Percentiles rank a stretch among this genome's conserved stretches.
Evolutionary conservation across 2,888 invertebrate genomes (phyloP).

Genomic region (Callinectes sapidus): DNA sequence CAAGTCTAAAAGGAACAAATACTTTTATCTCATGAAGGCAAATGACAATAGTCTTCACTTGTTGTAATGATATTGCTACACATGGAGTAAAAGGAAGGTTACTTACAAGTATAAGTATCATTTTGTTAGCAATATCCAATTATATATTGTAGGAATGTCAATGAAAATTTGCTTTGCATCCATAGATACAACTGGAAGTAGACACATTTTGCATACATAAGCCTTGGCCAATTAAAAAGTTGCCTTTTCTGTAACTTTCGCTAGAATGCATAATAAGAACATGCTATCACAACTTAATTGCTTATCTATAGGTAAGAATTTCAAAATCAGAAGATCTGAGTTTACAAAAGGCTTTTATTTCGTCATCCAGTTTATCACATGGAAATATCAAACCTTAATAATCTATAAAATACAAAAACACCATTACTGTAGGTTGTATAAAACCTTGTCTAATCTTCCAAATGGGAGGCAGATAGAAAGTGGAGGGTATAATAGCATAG

Average conservation of each 20-base stretch:
- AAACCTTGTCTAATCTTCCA: neutral
- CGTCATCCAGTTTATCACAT: neutral
- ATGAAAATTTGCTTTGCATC: neutral
- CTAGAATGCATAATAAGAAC: neutral
- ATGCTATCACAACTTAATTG: neutral
- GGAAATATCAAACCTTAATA: neutral
- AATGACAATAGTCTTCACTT: neutral
- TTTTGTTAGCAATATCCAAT: neutral
- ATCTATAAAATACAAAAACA: neutral
- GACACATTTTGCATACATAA: constrained; percentile 20
- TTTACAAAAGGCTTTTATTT: neutral
- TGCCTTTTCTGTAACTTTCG: neutral
- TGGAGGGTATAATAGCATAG: neutral
- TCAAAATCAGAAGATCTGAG: neutral
- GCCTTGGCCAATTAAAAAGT: neutral
- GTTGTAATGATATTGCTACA: neutral
- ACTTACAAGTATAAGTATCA: neutral
- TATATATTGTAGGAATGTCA: neutral
- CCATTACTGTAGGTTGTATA: constrained; percentile 18
- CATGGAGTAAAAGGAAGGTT: neutral
- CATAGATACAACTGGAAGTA: neutral
- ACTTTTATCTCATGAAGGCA: constrained; percentile 66
- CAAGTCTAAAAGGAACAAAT: constrained; percentile 72
- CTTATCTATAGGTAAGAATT: neutral
- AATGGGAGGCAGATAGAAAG: neutral